Evolutionary conservation across 2,797 vertebrate genomes (phyloP).

Genomic region (Bovichtus diacanthus): DNA sequence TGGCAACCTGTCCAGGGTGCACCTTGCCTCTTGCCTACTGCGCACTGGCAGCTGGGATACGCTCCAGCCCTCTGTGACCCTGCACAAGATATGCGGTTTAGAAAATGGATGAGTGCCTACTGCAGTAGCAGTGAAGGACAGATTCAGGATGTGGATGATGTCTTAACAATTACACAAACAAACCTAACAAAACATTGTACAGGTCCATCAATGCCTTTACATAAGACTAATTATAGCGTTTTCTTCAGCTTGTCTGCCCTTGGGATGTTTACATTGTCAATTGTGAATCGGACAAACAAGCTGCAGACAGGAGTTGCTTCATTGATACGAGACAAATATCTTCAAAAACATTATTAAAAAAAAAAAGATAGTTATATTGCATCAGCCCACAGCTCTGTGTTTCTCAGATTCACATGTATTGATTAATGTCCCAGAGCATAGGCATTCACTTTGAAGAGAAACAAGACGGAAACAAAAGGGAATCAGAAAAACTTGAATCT

Average conservation of each 20-base stretch:
- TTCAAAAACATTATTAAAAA: not conserved
- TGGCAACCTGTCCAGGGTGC: not conserved
- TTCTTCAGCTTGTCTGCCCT: not conserved
- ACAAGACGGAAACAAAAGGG: not conserved
- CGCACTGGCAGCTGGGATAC: not conserved
- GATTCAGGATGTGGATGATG: slow-evolving; percentile 1
- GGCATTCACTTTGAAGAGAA: not conserved
- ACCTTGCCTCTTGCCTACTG: not conserved
- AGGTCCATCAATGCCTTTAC: not conserved
- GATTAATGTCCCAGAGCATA: not conserved
- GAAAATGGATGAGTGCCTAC: not conserved
- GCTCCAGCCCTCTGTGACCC: not conserved
- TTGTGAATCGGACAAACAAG: not conserved
- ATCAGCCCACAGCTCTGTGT: not conserved
- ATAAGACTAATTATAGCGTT: slow-evolving; percentile 1
- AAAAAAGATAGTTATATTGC: not conserved
- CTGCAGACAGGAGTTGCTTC: not conserved
- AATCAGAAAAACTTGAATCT: not conserved
- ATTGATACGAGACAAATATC: slow-evolving; percentile 6
- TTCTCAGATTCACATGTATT: not conserved
- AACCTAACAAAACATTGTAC: not conserved
- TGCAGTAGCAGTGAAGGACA: slow-evolving; percentile 9
- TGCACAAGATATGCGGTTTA: not conserved
- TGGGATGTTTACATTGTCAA: slow-evolving; percentile 1
- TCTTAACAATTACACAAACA: not conserved